A percentile compares a stretch with the other conserved stretches of the same genome.
These are phyloP conservation scores for Polylopha cassiicola DNA, from an alignment of 2,888 invertebrate species.

Conservation along the genomic window DNA sequence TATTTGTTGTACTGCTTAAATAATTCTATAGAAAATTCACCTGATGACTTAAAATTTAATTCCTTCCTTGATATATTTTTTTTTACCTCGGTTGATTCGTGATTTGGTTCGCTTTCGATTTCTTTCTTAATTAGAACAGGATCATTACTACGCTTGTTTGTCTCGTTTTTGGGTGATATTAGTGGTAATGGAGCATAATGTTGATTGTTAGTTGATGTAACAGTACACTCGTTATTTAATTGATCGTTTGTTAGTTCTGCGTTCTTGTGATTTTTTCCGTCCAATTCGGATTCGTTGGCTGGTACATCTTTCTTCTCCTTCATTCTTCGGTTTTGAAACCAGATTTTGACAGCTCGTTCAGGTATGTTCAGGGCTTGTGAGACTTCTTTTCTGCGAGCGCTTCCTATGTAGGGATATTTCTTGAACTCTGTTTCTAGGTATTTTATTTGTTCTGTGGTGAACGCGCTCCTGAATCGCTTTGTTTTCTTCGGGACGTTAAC, in stretches of 20 bases:
- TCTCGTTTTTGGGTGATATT: slow-evolving; percentile 21
- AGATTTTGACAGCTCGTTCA: slow-evolving; percentile 88
- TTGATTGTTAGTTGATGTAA: slow-evolving; percentile 38
- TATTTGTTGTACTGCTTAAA: slow-evolving; percentile 27
- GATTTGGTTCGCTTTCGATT: slow-evolving; percentile 1
- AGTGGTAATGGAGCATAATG: slow-evolving; percentile 32
- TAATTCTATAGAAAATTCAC: slow-evolving; percentile 26
- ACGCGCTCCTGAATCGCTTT: slow-evolving; percentile 78
- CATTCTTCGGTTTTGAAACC: slow-evolving; percentile 92
- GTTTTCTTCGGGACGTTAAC: slow-evolving; percentile 30
- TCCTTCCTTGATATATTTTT: not conserved
- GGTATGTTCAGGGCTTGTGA: slow-evolving; percentile 79
- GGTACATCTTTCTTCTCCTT: slow-evolving; percentile 79
- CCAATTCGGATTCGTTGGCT: slow-evolving; percentile 31
- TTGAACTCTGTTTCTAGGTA: slow-evolving; percentile 85
- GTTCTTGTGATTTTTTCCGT: slow-evolving; percentile 28
- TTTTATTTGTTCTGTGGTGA: slow-evolving; percentile 84
- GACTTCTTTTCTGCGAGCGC: slow-evolving; percentile 81
- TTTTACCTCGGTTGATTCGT: no score
- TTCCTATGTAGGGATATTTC: slow-evolving; percentile 81
- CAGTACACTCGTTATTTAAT: slow-evolving; percentile 36
- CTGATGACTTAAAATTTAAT: slow-evolving; percentile 16
- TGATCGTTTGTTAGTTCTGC: slow-evolving; percentile 32
- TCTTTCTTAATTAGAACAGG: slow-evolving; percentile 3
- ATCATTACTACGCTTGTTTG: slow-evolving; percentile 6